phyloP scores from a whole-genome alignment of 2,797 vertebrate species.

The Acanthurus tractus region DNA sequence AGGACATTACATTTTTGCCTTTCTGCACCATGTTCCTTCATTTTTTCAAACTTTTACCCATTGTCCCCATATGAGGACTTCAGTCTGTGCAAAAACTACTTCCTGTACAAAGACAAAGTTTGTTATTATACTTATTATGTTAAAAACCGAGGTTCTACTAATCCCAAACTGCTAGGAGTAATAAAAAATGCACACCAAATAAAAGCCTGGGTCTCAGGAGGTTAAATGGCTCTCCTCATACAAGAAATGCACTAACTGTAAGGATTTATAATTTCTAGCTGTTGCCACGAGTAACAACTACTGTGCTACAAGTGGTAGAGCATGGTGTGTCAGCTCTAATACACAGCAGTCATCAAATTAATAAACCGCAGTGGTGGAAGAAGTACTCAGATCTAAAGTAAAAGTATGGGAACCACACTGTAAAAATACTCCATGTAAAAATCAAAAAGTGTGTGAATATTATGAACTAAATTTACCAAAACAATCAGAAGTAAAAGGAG shows the following conservation, averaged over 20 bases:
- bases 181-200: too few relatives aligned
- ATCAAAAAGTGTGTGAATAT: neutral
- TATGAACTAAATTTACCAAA: neutral
- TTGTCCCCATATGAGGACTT: too few relatives aligned
- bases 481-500: too few relatives aligned
- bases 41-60: too few relatives aligned
- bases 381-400: neutral
- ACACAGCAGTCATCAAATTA: neutral
- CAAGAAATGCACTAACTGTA: neutral
- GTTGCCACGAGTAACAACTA: neutral
- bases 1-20: too few relatives aligned
- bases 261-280: neutral
- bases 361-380: neutral
- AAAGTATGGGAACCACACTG: neutral
- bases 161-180: too few relatives aligned
- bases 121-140: too few relatives aligned
- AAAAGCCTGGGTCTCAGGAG: neutral
- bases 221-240: neutral
- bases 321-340: neutral
- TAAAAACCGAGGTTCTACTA: too few relatives aligned
- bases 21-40: too few relatives aligned
- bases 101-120: too few relatives aligned
- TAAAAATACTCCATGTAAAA: neutral
- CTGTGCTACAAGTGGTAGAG: neutral
- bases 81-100: too few relatives aligned